Conservation (phyloP, 2,888 invertebrate genomes). For the Drosophila testacea region DNA sequence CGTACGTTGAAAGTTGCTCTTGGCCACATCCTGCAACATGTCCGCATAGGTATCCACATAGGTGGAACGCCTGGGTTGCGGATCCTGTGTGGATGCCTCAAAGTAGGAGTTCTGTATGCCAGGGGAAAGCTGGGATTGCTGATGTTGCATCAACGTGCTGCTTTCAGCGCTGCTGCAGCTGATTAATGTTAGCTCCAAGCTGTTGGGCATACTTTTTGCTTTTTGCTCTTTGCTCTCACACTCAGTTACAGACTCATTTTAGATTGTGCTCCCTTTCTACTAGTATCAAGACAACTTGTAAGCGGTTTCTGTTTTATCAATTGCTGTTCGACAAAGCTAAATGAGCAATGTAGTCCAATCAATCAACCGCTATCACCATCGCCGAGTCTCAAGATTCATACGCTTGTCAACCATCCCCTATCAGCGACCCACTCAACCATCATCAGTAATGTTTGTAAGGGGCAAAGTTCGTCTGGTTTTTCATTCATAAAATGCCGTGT, state of each 20-base stretch:
- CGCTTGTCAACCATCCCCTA: not conserved
- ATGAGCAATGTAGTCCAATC: conserved; percentile 37
- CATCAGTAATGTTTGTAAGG: conserved; percentile 12
- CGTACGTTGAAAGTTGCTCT: conserved; percentile 23
- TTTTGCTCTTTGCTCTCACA: conserved; percentile 9
- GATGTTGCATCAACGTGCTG: conserved; percentile 19
- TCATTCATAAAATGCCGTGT: conserved; percentile 51
- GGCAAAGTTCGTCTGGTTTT: conserved; percentile 35
- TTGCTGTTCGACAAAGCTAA: conserved; percentile 11
- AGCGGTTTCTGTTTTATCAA: conserved; percentile 22
- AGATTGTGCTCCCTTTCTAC: not conserved
- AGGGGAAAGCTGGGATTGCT: not conserved
- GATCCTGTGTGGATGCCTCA: conserved; percentile 20
- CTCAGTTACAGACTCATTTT: conserved; percentile 32
- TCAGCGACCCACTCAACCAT: not conserved
- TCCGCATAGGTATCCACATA: conserved; percentile 60
- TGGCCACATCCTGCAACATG: conserved; percentile 56
- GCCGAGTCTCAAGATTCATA: conserved; percentile 1
- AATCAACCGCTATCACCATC: conserved; percentile 33
- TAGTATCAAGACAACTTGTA: not conserved
- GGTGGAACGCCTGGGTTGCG: conserved; percentile 58
- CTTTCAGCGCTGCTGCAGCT: conserved; percentile 73
- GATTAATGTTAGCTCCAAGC: conserved; percentile 63
- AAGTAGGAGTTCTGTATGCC: conserved; percentile 59
- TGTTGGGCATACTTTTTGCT: conserved; percentile 41